phyloP scores from a whole-genome alignment of 1,140 invertebrate species.

The Euglossa dilemma region DNA sequence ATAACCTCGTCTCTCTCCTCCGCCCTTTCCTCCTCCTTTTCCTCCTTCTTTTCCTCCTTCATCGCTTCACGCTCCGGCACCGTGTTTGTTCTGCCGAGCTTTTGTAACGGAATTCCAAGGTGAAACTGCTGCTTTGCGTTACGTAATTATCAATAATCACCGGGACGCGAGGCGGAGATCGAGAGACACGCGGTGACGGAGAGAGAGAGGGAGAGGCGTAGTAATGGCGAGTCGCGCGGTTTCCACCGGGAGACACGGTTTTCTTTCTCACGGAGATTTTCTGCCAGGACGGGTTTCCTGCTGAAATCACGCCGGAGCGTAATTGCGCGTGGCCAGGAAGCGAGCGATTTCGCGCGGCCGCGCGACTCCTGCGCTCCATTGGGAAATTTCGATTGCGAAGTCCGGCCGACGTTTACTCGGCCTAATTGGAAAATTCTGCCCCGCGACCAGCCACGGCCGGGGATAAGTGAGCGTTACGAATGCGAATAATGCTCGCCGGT shows the following conservation, averaged over 20 bases:
- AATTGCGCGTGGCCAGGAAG: slow-evolving; percentile 25
- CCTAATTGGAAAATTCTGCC: neutral
- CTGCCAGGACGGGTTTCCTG: neutral
- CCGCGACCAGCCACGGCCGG: neutral
- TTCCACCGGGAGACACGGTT: slow-evolving; percentile 1
- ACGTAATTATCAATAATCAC: slow-evolving; percentile 63
- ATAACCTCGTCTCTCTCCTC: slow-evolving; percentile 2
- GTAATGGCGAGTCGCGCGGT: neutral
- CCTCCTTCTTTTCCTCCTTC: neutral
- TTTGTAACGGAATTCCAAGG: slow-evolving; percentile 2
- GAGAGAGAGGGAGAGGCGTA: neutral
- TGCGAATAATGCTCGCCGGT: neutral
- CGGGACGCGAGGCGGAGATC: slow-evolving; percentile 3
- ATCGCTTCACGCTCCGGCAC: neutral
- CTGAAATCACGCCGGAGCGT: slow-evolving; percentile 5
- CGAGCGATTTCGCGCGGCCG: slow-evolving; percentile 7
- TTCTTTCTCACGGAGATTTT: slow-evolving; percentile 28
- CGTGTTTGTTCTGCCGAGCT: slow-evolving; percentile 24
- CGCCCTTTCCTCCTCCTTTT: neutral
- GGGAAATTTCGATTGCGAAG: slow-evolving; percentile 3
- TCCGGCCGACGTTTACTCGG: neutral
- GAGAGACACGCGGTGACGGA: neutral
- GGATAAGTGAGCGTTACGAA: slow-evolving; percentile 6
- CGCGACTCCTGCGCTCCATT: neutral
- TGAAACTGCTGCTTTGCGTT: slow-evolving; percentile 26